These are phyloP conservation scores for Scomber scombrus DNA, from an alignment of 2,113 vertebrate species.

Conservation along the genomic window DNA sequence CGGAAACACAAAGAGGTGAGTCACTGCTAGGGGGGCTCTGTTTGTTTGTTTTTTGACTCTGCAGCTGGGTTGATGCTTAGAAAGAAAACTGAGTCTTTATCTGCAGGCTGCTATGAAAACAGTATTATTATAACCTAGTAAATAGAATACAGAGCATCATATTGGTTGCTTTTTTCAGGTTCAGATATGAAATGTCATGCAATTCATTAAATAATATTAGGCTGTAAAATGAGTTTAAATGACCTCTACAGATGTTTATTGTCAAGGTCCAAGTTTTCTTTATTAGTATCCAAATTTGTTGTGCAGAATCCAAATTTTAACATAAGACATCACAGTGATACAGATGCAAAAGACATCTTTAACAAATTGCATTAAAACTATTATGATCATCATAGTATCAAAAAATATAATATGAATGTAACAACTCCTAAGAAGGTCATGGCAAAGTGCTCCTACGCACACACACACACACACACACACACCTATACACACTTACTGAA, in stretches of 20 bases:
- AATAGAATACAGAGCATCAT: background rate
- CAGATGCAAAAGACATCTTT: no score
- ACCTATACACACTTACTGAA: no score
- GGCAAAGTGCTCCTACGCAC: no score
- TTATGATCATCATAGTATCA: no score
- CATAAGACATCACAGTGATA: no score
- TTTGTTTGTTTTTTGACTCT: background rate
- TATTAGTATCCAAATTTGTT: no score
- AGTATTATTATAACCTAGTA: background rate
- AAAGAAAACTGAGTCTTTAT: background rate
- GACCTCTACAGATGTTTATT: slow-evolving; percentile 5
- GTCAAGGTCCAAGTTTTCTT: no score
- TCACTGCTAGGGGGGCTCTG: background rate
- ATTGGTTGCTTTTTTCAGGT: background rate
- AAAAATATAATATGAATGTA: no score
- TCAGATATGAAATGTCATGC: background rate
- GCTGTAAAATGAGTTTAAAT: background rate
- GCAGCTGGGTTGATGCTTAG: slow-evolving; percentile 33
- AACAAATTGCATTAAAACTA: no score
- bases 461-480: no score
- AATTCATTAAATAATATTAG: background rate
- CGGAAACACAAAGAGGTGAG: slow-evolving; percentile 64
- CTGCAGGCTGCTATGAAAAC: background rate
- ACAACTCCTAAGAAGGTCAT: no score
- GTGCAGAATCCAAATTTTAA: no score